Evolutionary conservation across 2,797 vertebrate species (phyloP), one percentile per base, ranked within the genome.

Genomic region (Anguilla marmorata): DNA sequence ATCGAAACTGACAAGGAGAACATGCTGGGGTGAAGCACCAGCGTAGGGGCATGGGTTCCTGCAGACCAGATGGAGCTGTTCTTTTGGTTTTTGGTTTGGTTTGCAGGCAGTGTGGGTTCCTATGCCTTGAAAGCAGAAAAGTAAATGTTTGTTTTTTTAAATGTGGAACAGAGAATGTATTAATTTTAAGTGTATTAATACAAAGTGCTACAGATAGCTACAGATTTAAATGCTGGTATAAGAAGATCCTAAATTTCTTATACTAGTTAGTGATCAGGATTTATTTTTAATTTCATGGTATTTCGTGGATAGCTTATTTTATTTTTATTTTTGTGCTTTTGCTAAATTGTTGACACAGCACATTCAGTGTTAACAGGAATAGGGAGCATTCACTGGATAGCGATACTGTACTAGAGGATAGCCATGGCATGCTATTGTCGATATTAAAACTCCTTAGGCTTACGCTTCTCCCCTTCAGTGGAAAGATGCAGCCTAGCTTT

Each of bases 1-100:
- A 50, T 52, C 33, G 72, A 88, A 69, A 86, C 27, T 27, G 79
- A 83, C 72, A 66, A 2, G 27, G 37, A 82, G 63, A 74, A 84
- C 63, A 72, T 83, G 60, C 54, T 50, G 50, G 11, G 52, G 54
- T 16, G 37, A 72, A 74, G 63, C 12, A 21, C 21, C 27, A 74
- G 37, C n/a, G 2, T 8, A 69, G n/a, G 6, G 79, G 3, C 37
- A 37, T 37, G 37, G 74, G 41, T 45, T 50, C 41, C 21, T 21
- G 21, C 21, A 82, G 41, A n/a, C 37, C 45, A n/a, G 21, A 82
- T 48, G 19, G 41, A 50, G 79, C 16, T 82, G 11, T 79, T 33
- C n/a, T 48, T 48, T 80, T 24, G 4, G 41, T 6, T 88, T 66
- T 21, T 30, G 63, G 37, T 6, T 41, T 21, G 16, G 24, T 84